These are phyloP conservation scores for Metaphire vulgaris DNA, from an alignment of 1,140 invertebrate species.

Conservation along the genomic window DNA sequence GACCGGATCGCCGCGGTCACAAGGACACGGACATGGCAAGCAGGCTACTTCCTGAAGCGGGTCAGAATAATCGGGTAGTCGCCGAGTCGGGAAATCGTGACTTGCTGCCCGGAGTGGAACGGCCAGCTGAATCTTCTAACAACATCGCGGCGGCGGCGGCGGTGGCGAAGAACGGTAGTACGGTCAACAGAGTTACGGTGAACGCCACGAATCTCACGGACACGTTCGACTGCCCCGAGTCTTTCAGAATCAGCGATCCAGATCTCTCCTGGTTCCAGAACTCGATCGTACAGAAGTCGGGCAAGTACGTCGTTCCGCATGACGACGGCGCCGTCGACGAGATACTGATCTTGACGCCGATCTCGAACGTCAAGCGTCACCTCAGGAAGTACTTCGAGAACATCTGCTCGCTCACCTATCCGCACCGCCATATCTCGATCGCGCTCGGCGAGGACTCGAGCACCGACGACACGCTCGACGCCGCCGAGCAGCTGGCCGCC, in stretches of 20 bases:
- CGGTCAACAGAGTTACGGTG: too few species aligned
- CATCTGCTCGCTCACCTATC: slow-evolving; percentile 40
- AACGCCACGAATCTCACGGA: too few species aligned
- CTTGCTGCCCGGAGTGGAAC: too few species aligned
- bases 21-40: too few species aligned
- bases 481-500: slow-evolving; percentile 22
- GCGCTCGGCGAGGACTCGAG: slow-evolving; percentile 46
- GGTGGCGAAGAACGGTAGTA: too few species aligned
- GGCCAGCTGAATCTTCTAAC: too few species aligned
- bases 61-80: too few species aligned
- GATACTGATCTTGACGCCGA: slow-evolving; percentile 43
- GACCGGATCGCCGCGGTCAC: too few species aligned
- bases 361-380: slow-evolving; percentile 38
- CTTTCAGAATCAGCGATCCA: neutral
- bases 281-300: neutral
- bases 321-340: slow-evolving; percentile 1
- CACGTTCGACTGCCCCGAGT: neutral
- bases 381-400: slow-evolving; percentile 34
- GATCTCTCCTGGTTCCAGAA: neutral
- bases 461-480: slow-evolving; percentile 35
- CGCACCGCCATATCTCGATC: slow-evolving; percentile 40
- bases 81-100: too few species aligned
- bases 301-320: neutral
- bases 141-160: too few species aligned
- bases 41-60: too few species aligned